These are phyloP conservation scores for Antennarius maculatus DNA, from an alignment of 2,797 vertebrate genomes.

Conservation along the genomic window DNA sequence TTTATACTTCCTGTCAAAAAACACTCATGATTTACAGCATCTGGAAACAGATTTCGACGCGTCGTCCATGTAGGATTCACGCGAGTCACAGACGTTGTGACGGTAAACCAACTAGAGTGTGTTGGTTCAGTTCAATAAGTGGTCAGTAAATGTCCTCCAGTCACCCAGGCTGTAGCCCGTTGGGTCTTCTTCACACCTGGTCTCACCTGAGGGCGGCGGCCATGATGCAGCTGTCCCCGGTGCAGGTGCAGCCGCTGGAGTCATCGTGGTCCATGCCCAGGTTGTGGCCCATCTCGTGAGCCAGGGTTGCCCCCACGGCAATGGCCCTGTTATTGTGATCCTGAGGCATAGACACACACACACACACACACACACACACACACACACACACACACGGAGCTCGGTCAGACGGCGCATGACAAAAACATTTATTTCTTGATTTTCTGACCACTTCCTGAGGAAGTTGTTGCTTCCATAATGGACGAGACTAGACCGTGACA, in stretches of 20 bases:
- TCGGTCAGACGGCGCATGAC: neutral
- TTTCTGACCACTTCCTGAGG: neutral
- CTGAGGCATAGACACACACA: slow-evolving; percentile 47
- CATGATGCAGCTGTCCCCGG: slow-evolving; percentile 80
- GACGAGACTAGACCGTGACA: neutral
- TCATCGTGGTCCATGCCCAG: slow-evolving; percentile 85
- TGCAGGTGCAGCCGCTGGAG: slow-evolving; percentile 74
- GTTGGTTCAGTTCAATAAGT: too few relatives aligned
- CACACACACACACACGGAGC: neutral
- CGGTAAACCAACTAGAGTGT: too few relatives aligned
- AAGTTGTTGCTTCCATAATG: neutral
- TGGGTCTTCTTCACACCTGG: neutral
- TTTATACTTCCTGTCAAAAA: too few relatives aligned
- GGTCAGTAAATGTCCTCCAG: neutral
- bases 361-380: too few relatives aligned
- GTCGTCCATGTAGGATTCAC: too few relatives aligned
- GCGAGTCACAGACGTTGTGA: too few relatives aligned
- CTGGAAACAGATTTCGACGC: too few relatives aligned
- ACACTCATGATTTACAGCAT: too few relatives aligned
- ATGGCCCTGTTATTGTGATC: slow-evolving; percentile 75
- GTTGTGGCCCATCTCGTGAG: slow-evolving; percentile 87
- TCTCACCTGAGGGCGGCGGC: slow-evolving; percentile 78
- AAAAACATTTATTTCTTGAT: neutral
- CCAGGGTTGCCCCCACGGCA: slow-evolving; percentile 80
- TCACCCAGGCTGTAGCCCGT: neutral